Evolutionary conservation across 2,113 vertebrate species (phyloP), one percentile per base, ranked within the genome.

Genomic region (Lathamus discolor): DNA sequence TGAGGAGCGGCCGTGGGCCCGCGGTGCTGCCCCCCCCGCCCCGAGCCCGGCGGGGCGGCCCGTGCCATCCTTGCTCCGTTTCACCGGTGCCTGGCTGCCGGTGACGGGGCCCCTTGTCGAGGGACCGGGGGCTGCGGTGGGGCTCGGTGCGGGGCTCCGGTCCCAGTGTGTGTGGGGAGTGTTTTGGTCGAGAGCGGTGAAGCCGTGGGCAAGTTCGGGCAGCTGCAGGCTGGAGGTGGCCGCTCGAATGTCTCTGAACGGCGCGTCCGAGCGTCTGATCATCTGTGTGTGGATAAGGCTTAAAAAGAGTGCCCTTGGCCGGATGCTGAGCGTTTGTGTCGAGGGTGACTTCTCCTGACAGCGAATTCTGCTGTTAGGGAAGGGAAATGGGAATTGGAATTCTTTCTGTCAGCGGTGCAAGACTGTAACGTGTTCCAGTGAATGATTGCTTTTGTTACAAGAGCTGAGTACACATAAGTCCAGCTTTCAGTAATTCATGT

Each of bases 241-340:
- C 9, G 4, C 3, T 14, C 11, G n/a, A n/a, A n/a, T 4, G 17
- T 5, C 17, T 12, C 2, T 6, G 9, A 5, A 3, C 13, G 17
- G 22, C 1, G 41, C 31, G 9, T 16, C 17, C 12, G 4, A 16
- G 54, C 7, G 1, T 27, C 22, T 17, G 5, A 4, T 17, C n/a
- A 0, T 4, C 33, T 7, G 5, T 25, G 0, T 20, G 73, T 2
- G 68, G 33, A 4, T 12, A 1, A 2, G 17, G 28, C 0, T 10
- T 12, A 0, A 11, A 33, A 6, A 5, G 10, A 1, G 2, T 1
- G 49, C 7, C 41, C 57, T 4, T 2, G 61, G 7, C 3, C 2
- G 19, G 41, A 0, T 59, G 17, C 12, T 13, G 1, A 9, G 0
- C 10, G 1, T 9, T 7, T 14, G 20, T 11, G 0, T 0, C 0